Evolutionary conservation across 2,113 vertebrate genomes (phyloP).

Genomic region (Turnix velox): DNA sequence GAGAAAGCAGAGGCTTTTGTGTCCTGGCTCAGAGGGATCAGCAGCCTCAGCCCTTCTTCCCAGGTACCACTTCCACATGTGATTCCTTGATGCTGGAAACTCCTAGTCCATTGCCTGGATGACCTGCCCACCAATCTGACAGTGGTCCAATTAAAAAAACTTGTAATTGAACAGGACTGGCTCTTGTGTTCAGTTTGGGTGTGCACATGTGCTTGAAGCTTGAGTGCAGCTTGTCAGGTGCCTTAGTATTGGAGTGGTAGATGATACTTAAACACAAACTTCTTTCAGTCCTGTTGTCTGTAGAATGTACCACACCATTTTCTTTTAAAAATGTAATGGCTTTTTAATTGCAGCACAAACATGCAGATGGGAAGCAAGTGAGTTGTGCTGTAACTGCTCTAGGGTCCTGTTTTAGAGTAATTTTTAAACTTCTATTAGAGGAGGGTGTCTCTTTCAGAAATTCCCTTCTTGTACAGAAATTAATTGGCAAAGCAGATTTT

Average conservation of each 20-base stretch:
- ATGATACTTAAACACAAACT: neutral
- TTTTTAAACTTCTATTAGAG: neutral
- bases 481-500: neutral
- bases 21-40: neutral
- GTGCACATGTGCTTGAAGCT: neutral
- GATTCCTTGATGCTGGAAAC: neutral
- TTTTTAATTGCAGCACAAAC: neutral
- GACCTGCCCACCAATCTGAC: neutral
- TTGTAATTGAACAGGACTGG: neutral
- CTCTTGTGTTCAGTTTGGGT: accelerated
- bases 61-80: neutral
- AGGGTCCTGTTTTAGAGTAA: neutral
- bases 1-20: neutral
- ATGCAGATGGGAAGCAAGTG: neutral
- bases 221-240: neutral
- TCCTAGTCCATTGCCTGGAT: neutral
- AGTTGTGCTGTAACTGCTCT: neutral
- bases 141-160: neutral
- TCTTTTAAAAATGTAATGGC: neutral
- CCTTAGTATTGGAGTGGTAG: neutral
- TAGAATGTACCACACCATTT: neutral
- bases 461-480: neutral
- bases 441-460: neutral
- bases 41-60: neutral
- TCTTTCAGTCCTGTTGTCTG: neutral